A percentile compares a stretch with the other conserved stretches of the same genome.
Conservation (phyloP, 2,888 invertebrate species). For the Marronus borbonicus region DNA sequence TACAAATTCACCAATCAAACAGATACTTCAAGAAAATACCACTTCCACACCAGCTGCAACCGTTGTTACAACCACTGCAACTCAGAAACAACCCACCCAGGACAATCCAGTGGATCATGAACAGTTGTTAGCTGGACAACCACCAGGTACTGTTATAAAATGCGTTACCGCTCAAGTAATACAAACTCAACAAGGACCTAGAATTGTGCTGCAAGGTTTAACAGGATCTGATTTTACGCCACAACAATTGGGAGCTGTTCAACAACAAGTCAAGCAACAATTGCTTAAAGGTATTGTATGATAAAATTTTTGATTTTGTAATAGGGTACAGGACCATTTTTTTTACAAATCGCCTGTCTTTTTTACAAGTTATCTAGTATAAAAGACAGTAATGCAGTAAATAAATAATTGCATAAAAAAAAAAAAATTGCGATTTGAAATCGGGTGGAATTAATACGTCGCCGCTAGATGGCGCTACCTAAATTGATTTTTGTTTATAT, state of each 20-base stretch:
- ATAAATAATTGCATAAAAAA: not conserved
- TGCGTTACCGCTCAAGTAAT: slow-evolving; percentile 91
- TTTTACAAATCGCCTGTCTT: no score
- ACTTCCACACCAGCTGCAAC: slow-evolving; percentile 12
- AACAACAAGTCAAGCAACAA: slow-evolving; percentile 92
- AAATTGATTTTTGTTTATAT: no score
- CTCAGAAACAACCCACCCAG: slow-evolving; percentile 52
- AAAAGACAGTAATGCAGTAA: no score
- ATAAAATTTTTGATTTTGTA: no score
- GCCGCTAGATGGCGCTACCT: no score
- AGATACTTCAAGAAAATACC: slow-evolving; percentile 52
- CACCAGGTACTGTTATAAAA: slow-evolving; percentile 89
- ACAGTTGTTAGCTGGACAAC: slow-evolving; percentile 83
- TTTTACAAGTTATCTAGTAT: no score
- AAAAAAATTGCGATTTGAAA: not conserved
- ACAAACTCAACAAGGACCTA: slow-evolving; percentile 87
- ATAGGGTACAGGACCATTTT: no score
- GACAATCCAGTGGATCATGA: slow-evolving; percentile 69
- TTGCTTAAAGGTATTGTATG: slow-evolving; percentile 80
- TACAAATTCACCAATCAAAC: slow-evolving; percentile 52
- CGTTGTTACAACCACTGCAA: not conserved
- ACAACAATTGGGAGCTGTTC: slow-evolving; percentile 86
- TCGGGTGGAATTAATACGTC: no score
- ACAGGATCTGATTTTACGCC: slow-evolving; percentile 88
- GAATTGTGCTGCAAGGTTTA: slow-evolving; percentile 88